These are phyloP conservation scores for Nothocercus nigrocapillus DNA, from an alignment of 2,113 vertebrate genomes.

Conservation along the genomic window DNA sequence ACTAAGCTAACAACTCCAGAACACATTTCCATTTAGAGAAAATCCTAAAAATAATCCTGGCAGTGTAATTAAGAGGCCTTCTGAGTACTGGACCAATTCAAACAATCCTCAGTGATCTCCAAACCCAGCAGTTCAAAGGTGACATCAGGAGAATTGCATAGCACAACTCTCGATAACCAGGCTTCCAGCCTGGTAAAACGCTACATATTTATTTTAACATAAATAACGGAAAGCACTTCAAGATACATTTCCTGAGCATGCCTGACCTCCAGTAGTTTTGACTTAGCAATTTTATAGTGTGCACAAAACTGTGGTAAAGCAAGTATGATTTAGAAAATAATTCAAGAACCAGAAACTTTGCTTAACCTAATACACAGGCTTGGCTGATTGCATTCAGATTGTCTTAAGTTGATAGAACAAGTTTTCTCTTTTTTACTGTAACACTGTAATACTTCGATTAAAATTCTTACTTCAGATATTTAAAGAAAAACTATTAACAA, in stretches of 20 bases:
- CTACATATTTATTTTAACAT: not conserved
- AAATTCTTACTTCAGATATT: not conserved
- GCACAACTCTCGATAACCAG: not conserved
- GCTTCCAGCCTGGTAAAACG: not conserved
- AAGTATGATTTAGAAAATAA: not conserved
- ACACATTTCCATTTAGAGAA: not conserved
- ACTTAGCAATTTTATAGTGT: not conserved
- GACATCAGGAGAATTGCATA: not conserved
- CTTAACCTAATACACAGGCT: not conserved
- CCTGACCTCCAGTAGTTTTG: not conserved
- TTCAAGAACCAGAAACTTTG: not conserved
- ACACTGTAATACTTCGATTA: conserved; percentile 45
- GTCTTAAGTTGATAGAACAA: conserved; percentile 31
- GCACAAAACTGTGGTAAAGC: not conserved
- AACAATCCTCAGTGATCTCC: conserved; percentile 18
- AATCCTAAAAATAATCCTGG: not conserved
- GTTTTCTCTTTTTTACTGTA: conserved; percentile 28
- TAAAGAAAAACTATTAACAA: not conserved
- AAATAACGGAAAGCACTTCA: not conserved
- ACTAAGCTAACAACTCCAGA: not conserved
- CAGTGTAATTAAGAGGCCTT: conserved; percentile 18
- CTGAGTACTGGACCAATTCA: conserved; percentile 2
- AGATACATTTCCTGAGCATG: accelerated
- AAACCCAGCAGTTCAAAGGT: conserved; percentile 32
- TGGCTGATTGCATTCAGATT: not conserved